Base-by-base conservation (phyloP, 2,888 invertebrate genomes). In the Anarsia innoxiella region DNA sequence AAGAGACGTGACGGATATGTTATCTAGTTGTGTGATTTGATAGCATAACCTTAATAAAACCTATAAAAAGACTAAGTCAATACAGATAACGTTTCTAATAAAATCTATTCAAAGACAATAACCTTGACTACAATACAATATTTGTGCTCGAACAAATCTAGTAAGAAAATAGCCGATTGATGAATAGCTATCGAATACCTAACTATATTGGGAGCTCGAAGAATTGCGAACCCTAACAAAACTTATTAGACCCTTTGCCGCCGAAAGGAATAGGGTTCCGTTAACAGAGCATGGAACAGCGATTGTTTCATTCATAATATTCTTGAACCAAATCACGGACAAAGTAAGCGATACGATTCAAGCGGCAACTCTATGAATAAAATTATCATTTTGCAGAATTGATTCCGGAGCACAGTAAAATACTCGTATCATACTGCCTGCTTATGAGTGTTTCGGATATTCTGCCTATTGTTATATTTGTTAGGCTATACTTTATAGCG, bases 381-480 rank as follows among this genome's bases (percentile, higher is more conserved):
- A 82, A 82, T 82, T 82, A 82, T 82, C 82, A 74, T 82, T 82
- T 73, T 69, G 74, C 74, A 67, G 78, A 82, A 82, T 82, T 82
- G 82, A 82, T 82, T 82, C 71, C 68, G 75, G 63, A 67, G 66
- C 57, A 62, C 66, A 71, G 76, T 78, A 76, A 80, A 73, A 74
- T 71, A 69, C 65, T 70, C 56, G 62, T 59, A 66, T 66, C 62
- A 71, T 69, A 71, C 70, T 69, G 71, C 61, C 70, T 70, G 71
- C 61, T 74, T 73, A 70, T 66, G 65, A 64, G 60, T 56, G 53
- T 59, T 58, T 57, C 49, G n/a, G 45, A 47, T 51, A 59, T 48
- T 23, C n/a, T 6, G 11, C 19, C 23, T 25, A 35, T 26, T 35
- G 35, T 39, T 35, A 35, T n/a, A n/a, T n/a, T n/a, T n/a, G n/a